A percentile compares a stretch with the other conserved stretches of the same genome.
phyloP scores from a whole-genome alignment of 2,888 invertebrate species.

The Steromphala cineraria region DNA sequence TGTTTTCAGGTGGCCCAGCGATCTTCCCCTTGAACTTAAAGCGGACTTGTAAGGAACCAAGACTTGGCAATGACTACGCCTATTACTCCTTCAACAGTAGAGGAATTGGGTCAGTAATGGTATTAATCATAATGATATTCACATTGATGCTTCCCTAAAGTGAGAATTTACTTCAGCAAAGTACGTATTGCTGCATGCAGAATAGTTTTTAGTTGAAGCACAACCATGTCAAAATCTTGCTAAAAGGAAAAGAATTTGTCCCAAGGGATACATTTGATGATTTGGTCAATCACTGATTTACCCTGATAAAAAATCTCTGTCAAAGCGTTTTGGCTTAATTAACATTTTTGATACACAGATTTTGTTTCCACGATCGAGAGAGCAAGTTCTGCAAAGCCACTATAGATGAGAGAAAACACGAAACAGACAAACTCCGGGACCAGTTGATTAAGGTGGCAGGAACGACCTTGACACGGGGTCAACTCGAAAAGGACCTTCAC shows the following conservation, averaged over 20 bases:
- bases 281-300: no score
- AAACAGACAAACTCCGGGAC: slow-evolving; percentile 30
- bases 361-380: not conserved
- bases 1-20: not conserved
- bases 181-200: no score
- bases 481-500: slow-evolving; percentile 43
- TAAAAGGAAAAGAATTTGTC: no score
- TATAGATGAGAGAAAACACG: not conserved
- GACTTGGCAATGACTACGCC: not conserved
- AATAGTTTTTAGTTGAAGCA: no score
- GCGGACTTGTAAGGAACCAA: not conserved
- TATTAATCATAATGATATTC: no score
- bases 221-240: no score
- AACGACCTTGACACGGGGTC: slow-evolving; percentile 44
- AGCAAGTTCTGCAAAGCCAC: not conserved
- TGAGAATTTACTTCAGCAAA: no score
- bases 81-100: not conserved
- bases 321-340: no score
- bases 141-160: no score
- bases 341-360: not conserved
- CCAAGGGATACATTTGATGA: no score
- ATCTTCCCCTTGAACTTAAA: not conserved
- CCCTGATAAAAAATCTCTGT: no score
- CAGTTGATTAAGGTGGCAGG: slow-evolving; percentile 35
- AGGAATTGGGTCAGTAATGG: not conserved